Evolutionary conservation across 1,140 invertebrate genomes (phyloP).

Genomic region (Bombus vancouverensis): DNA sequence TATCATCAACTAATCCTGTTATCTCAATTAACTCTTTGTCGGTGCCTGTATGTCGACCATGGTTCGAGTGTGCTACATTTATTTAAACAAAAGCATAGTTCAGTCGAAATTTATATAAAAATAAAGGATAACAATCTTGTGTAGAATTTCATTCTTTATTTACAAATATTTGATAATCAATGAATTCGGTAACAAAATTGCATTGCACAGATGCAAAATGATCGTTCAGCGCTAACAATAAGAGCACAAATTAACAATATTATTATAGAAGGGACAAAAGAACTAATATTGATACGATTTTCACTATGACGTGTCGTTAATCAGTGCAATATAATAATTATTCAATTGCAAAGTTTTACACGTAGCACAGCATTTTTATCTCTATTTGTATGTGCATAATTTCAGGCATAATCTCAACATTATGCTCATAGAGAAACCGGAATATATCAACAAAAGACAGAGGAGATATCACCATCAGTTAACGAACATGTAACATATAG

Average conservation of each 20-base stretch:
- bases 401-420: constrained; percentile 40
- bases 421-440: constrained; percentile 32
- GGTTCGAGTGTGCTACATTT: no score
- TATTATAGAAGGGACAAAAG: constrained; percentile 61
- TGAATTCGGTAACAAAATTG: constrained; percentile 77
- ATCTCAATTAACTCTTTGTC: no score
- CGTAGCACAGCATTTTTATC: constrained; percentile 53
- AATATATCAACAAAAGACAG: constrained; percentile 46
- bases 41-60: no score
- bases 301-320: constrained; percentile 48
- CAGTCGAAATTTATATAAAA: background rate
- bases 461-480: background rate
- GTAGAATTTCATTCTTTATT: constrained; percentile 73
- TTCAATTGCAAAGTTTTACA: constrained; percentile 66
- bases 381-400: constrained; percentile 8
- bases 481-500: constrained; percentile 15
- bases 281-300: constrained; percentile 61
- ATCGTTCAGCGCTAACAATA: constrained; percentile 67
- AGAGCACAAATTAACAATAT: constrained; percentile 71
- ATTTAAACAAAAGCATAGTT: background rate
- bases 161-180: constrained; percentile 77
- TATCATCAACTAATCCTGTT: no score
- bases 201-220: constrained; percentile 76
- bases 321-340: constrained; percentile 44
- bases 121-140: constrained; percentile 15